Evolutionary conservation across 2,888 invertebrate species (phyloP), one percentile per base, ranked within the genome.

Genomic region (Yponomeuta cagnagella): DNA sequence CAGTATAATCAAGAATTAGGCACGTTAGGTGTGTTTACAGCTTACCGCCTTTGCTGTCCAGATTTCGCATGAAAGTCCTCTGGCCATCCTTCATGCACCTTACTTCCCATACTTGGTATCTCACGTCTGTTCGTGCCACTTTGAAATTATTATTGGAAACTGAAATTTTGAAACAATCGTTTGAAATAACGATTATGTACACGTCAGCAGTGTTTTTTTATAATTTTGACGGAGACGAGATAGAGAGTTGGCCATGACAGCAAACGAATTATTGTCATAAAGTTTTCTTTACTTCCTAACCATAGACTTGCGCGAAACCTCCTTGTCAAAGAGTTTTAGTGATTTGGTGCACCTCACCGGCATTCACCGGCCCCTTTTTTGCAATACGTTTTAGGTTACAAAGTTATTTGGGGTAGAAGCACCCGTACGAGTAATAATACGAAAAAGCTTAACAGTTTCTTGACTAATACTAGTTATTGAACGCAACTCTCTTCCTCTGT

Each of bases 71-170:
- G 77, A 88, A 92, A 67, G 73, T 75, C 73, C 75, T 89, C 82
- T 92, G 91, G n/a, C 91, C 91, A 72, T 89, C 88, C 81, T 82
- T 91, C 77, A 82, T 72, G 77, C 83, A 84, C 74, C 81, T 86
- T 76, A 90, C 82, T 74, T 87, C 85, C 91, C 91, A 92, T 90
- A 86, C 80, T 83, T 90, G 89, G 75, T 83, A 90, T 74, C 82
- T 85, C 65, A 74, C 77, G 74, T 79, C 80, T 75, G 80, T 84
- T 48, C 80, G 86, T 82, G 90, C 87, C 91, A 90, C 90, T 83
- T 89, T 90, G 88, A 52, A 69, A 30, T 23, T 48, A 80, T 74
- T 76, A 74, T 68, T 68, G n/a, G n/a, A 70, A 70, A 52, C 71
- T 69, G 65, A 72, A 79, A 79, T 80, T 79, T 78, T 74, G 76